Evolutionary conservation across 2,888 invertebrate species (phyloP).

Genomic region (Drosophila kambysellisi): DNA sequence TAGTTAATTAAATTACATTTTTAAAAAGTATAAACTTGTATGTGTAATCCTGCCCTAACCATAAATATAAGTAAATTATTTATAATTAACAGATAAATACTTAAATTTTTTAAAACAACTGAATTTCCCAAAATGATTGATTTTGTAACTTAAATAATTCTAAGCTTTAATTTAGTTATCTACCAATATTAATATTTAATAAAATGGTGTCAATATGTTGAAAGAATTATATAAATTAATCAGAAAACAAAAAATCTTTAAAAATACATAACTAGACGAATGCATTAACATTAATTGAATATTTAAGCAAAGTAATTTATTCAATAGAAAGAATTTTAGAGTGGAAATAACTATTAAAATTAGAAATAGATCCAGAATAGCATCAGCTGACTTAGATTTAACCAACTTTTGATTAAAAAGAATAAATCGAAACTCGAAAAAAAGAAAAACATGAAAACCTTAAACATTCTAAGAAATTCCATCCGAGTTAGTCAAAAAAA

Average conservation of each 20-base stretch:
- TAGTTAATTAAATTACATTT: too few species aligned
- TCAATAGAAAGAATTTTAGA: not conserved
- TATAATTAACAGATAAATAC: rapidly evolving
- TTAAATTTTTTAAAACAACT: not conserved
- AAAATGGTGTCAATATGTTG: too few species aligned
- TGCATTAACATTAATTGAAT: not conserved
- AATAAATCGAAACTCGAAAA: not conserved
- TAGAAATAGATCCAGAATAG: not conserved
- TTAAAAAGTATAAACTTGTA: too few species aligned
- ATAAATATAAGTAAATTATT: not conserved
- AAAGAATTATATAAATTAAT: not conserved
- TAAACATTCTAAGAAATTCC: not conserved
- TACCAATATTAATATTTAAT: not conserved
- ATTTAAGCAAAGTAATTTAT: not conserved
- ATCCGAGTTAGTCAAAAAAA: not conserved
- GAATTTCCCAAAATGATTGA: not conserved
- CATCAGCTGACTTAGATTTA: not conserved
- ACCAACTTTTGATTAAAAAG: not conserved
- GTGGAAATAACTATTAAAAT: not conserved
- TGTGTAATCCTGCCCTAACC: too few species aligned
- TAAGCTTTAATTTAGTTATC: not conserved
- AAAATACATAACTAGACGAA: not conserved
- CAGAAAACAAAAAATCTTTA: not conserved
- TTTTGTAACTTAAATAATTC: not conserved
- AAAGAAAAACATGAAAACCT: not conserved